Conservation (phyloP, 2,888 invertebrate genomes). For the Oxyteleia sp. region DNA sequence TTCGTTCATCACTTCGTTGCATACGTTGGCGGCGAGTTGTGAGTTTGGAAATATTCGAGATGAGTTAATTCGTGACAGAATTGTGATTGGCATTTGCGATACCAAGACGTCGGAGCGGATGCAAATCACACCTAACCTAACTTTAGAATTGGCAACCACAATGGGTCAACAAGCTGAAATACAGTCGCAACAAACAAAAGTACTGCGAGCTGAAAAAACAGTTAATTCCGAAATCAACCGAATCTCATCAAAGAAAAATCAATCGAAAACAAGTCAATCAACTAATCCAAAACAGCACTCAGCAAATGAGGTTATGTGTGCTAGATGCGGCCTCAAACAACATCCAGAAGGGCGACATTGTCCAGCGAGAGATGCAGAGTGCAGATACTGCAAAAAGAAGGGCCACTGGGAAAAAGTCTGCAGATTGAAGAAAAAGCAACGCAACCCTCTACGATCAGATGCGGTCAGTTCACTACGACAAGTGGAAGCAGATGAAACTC, state of each 20-base stretch:
- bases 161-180: not conserved
- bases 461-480: too few species aligned
- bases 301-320: not conserved
- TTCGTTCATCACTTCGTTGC: slow-evolving; percentile 72
- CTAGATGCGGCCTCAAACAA: slow-evolving; percentile 38
- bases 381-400: slow-evolving; percentile 68
- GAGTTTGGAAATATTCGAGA: slow-evolving; percentile 73
- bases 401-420: slow-evolving; percentile 73
- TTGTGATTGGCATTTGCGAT: slow-evolving; percentile 77
- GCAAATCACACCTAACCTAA: slow-evolving; percentile 66
- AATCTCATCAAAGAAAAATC: not conserved
- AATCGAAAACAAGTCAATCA: not conserved
- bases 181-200: not conserved
- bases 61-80: slow-evolving; percentile 76
- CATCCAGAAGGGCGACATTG: slow-evolving; percentile 49
- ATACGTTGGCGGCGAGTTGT: slow-evolving; percentile 73
- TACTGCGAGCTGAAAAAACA: not conserved
- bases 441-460: not conserved
- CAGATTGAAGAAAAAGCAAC: slow-evolving; percentile 1
- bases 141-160: slow-evolving; percentile 2
- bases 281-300: not conserved
- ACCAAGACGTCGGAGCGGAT: slow-evolving; percentile 72
- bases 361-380: slow-evolving; percentile 66
- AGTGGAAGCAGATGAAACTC: slow-evolving; percentile 4
- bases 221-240: slow-evolving; percentile 10